Conservation (phyloP, 1,140 invertebrate genomes). For the Mactra quadrangularis region DNA sequence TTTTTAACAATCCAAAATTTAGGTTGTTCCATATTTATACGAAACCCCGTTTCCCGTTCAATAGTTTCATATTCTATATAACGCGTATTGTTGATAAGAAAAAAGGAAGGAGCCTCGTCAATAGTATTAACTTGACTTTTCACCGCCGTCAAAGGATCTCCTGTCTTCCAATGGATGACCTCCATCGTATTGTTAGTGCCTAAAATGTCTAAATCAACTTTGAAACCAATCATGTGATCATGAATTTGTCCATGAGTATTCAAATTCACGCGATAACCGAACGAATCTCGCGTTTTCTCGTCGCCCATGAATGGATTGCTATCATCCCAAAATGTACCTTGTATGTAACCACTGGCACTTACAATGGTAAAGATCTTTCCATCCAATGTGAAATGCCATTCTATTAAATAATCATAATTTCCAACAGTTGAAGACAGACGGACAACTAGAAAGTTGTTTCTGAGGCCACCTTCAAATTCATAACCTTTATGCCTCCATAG, state of each 20-base stretch:
- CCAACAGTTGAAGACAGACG: conserved; percentile 11
- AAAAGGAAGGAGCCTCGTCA: conserved; percentile 37
- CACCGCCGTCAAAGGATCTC: conserved; percentile 26
- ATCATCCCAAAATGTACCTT: conserved; percentile 57
- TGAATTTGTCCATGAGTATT: conserved; percentile 45
- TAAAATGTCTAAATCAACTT: conserved; percentile 72
- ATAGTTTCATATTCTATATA: conserved; percentile 57
- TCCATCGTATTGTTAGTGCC: conserved; percentile 69
- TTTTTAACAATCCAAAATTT: conserved; percentile 58
- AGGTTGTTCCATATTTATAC: conserved; percentile 36
- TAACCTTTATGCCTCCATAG: conserved; percentile 37
- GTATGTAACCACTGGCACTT: conserved; percentile 66
- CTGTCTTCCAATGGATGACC: conserved; percentile 43
- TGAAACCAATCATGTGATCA: conserved; percentile 69
- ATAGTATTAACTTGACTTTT: conserved; percentile 2
- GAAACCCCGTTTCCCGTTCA: conserved; percentile 32
- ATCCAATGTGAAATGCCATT: conserved; percentile 62
- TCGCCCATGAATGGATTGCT: conserved; percentile 28
- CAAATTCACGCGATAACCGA: conserved; percentile 65
- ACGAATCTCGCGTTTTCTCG: conserved; percentile 47
- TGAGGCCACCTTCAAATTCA: conserved; percentile 16
- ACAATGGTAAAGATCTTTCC: conserved; percentile 52
- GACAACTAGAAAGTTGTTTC: conserved; percentile 31
- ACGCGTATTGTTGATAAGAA: conserved; percentile 49
- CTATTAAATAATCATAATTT: conserved; percentile 69